Percentiles rank a stretch among this genome's conserved stretches.
phyloP scores from a whole-genome alignment of 2,888 invertebrate species.

The Drosophila eohydei region DNA sequence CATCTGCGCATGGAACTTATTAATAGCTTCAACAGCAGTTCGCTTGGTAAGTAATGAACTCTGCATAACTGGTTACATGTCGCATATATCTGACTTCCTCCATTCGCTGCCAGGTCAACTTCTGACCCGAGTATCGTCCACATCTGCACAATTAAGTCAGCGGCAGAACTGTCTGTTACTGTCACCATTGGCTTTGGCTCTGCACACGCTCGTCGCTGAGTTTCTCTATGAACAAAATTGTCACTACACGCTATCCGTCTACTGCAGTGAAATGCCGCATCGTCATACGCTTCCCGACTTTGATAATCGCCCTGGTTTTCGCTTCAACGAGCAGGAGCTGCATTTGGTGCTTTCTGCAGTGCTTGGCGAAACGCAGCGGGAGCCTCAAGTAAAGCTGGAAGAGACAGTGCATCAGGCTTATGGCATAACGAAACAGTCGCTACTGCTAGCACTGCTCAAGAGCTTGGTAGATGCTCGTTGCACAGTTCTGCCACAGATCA shows the following conservation, averaged over 20 bases:
- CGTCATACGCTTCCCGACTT: conserved; percentile 83
- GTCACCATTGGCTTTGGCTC: conserved; percentile 76
- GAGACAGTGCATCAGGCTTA: conserved; percentile 34
- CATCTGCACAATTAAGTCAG: conserved; percentile 15
- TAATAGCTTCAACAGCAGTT: conserved; percentile 81
- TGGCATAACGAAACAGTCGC: conserved; percentile 29
- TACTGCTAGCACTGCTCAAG: conserved; percentile 41
- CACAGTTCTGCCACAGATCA: neutral
- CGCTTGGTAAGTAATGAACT: conserved; percentile 75
- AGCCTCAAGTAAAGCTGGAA: neutral
- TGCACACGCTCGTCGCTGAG: conserved; percentile 84
- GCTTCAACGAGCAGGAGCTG: conserved; percentile 80
- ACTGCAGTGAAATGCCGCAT: conserved; percentile 83
- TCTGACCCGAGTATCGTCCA: conserved; percentile 37
- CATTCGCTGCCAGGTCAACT: conserved; percentile 39
- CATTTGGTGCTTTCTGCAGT: conserved; percentile 68
- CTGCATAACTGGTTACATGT: no score
- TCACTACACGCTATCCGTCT: conserved; percentile 84
- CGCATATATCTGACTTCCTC: neutral
- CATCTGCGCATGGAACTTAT: conserved; percentile 83
- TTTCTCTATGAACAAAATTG: conserved; percentile 84
- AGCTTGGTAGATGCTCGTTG: conserved; percentile 25
- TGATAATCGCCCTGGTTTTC: conserved; percentile 73
- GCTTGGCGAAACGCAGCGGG: conserved; percentile 31
- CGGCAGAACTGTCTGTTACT: conserved; percentile 48